Conservation (phyloP, 2,113 vertebrate species). For the Rana temporaria region DNA sequence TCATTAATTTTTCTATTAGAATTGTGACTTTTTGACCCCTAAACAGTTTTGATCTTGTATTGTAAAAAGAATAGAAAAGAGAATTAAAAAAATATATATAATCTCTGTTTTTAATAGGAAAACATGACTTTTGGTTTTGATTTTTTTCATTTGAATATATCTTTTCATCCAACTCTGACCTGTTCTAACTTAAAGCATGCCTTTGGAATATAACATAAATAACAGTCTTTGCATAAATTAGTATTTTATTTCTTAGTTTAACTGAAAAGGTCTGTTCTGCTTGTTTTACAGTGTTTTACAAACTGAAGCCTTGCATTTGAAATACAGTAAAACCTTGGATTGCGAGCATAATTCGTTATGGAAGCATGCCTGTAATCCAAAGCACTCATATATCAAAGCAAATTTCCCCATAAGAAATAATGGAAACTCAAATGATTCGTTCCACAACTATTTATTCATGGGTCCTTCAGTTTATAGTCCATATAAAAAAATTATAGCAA, state of each 20-base stretch:
- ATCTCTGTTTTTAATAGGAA: slow-evolving; percentile 16
- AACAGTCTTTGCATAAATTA: background rate
- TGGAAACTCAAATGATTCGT: no score
- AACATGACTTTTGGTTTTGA: slow-evolving; percentile 23
- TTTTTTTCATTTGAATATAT: slow-evolving; percentile 26
- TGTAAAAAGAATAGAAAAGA: slow-evolving; percentile 22
- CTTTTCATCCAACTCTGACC: slow-evolving; percentile 10
- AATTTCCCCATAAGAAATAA: no score
- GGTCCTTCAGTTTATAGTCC: no score
- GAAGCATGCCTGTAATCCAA: no score
- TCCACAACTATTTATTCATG: no score
- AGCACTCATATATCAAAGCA: no score
- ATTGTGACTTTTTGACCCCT: slow-evolving; percentile 23
- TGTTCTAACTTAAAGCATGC: background rate
- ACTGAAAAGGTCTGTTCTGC: no score
- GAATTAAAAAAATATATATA: slow-evolving; percentile 12
- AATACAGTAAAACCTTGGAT: no score
- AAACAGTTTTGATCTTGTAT: slow-evolving; percentile 22
- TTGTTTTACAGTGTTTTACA: no score
- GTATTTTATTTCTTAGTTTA: background rate
- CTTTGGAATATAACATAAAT: background rate
- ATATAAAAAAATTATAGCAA: no score
- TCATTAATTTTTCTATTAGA: slow-evolving; percentile 31
- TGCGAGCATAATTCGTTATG: no score
- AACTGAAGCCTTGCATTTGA: no score